A percentile compares a stretch with the other conserved stretches of the same genome.
These are phyloP conservation scores for Drosophila prosaltans DNA, from an alignment of 1,140 invertebrate species.

Conservation along the genomic window DNA sequence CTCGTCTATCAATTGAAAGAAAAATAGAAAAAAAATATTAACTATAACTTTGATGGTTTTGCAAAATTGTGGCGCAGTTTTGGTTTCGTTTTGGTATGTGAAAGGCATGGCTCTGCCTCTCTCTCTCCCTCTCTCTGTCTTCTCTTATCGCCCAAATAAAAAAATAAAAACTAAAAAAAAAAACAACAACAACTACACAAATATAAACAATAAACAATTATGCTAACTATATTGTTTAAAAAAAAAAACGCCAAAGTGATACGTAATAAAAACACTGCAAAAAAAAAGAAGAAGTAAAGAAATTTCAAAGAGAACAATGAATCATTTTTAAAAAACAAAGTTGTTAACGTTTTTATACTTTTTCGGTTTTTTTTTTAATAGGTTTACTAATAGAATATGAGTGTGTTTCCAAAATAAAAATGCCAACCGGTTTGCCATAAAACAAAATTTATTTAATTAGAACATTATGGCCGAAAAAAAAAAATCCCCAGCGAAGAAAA, in stretches of 20 bases:
- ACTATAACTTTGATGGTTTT: slow-evolving; percentile 64
- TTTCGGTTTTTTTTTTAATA: slow-evolving; percentile 20
- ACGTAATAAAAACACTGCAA: background rate
- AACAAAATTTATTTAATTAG: slow-evolving; percentile 44
- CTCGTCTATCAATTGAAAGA: slow-evolving; percentile 5
- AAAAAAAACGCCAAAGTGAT: background rate
- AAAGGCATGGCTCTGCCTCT: slow-evolving; percentile 10
- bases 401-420: slow-evolving; percentile 3
- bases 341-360: slow-evolving; percentile 32
- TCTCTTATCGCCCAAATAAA: slow-evolving; percentile 1
- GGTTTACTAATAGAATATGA: background rate
- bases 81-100: slow-evolving; percentile 45
- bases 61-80: slow-evolving; percentile 73
- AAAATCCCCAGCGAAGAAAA: slow-evolving; percentile 36
- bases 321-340: slow-evolving; percentile 6
- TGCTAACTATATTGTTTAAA: background rate
- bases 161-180: background rate
- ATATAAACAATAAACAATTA: background rate
- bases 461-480: slow-evolving; percentile 24
- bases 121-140: background rate
- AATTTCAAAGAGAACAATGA: slow-evolving; percentile 1
- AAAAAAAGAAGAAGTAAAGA: slow-evolving; percentile 1
- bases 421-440: slow-evolving; percentile 34
- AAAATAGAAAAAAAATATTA: slow-evolving; percentile 21
- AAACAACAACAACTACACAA: background rate